Evolutionary conservation across 2,113 vertebrate genomes (phyloP).

Genomic region (Malurus cyaneus): DNA sequence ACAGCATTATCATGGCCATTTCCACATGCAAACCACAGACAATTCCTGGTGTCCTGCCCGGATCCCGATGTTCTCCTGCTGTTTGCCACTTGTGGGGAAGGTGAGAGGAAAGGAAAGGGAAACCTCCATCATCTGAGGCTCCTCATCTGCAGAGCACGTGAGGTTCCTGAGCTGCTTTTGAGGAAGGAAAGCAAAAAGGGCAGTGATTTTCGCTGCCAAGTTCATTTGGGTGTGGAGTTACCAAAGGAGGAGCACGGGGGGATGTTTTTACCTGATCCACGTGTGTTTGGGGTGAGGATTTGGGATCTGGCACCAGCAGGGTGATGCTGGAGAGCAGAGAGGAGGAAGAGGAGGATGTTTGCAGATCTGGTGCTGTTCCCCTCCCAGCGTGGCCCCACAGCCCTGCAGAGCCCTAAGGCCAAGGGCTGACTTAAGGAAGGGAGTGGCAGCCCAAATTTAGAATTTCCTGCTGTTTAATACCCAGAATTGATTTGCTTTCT

Average conservation of each 20-base stretch:
- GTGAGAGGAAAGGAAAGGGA: not conserved
- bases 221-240: not conserved
- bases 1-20: not conserved
- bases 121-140: not conserved
- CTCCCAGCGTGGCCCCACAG: not conserved
- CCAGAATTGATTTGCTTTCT: constrained; percentile 32
- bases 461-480: constrained; percentile 60
- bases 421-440: constrained; percentile 31
- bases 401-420: fast-evolving
- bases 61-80: not conserved
- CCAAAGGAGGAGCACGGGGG: fast-evolving
- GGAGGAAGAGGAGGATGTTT: not conserved
- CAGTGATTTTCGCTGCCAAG: fast-evolving
- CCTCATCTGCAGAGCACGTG: not conserved
- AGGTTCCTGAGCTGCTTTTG: not conserved
- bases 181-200: not conserved
- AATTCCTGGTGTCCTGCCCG: not conserved
- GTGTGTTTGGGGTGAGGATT: not conserved
- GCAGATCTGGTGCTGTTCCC: not conserved
- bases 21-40: not conserved
- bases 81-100: not conserved
- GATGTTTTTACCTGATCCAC: fast-evolving
- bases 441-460: constrained; percentile 56
- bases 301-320: not conserved
- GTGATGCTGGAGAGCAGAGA: not conserved